These are phyloP conservation scores for Petrocephalus schoutedeni DNA, from an alignment of 2,797 vertebrate genomes.

Conservation along the genomic window DNA sequence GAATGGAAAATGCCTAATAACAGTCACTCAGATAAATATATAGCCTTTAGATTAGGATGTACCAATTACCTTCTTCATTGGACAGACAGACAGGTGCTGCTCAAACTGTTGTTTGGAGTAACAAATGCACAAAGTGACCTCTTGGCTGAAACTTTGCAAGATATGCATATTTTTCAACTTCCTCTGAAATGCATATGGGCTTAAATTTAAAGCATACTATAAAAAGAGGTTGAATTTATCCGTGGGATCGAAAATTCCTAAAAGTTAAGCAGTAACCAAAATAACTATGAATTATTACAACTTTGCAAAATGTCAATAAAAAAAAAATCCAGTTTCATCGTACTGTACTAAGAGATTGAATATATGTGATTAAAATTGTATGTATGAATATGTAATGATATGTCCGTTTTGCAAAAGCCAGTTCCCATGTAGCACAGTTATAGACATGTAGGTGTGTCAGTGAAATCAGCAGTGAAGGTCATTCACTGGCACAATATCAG, in stretches of 20 bases:
- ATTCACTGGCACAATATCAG: background rate
- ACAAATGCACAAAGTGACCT: background rate
- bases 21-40: conserved; percentile 59
- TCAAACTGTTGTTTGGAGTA: background rate
- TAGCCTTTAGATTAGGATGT: conserved; percentile 52
- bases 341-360: background rate
- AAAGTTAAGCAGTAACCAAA: background rate
- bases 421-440: background rate
- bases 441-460: background rate
- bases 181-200: background rate
- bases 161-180: background rate
- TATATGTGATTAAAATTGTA: background rate
- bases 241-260: background rate
- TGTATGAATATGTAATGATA: background rate
- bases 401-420: background rate
- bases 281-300: conserved; percentile 18
- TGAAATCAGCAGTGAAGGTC: background rate
- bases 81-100: conserved; percentile 31
- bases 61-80: conserved; percentile 54
- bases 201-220: background rate
- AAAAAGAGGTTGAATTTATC: background rate
- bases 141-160: background rate
- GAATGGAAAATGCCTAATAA: conserved; percentile 46
- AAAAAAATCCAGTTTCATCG: background rate
- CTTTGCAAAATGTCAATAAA: background rate